These are phyloP conservation scores for Cydia fagiglandana DNA, from an alignment of 1,140 invertebrate species.

Conservation along the genomic window DNA sequence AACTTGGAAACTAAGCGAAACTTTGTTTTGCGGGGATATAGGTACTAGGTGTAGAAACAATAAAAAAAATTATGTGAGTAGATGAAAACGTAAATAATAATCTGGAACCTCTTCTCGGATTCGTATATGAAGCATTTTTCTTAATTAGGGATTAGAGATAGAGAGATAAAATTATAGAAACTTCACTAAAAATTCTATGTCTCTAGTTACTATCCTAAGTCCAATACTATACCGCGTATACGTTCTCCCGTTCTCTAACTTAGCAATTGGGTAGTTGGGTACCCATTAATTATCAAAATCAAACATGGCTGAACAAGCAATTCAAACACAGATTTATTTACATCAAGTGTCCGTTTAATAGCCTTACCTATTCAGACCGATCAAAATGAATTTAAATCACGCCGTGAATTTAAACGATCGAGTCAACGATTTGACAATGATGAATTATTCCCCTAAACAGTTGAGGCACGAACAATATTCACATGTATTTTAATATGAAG, in stretches of 20 bases:
- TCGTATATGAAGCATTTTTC: too few species aligned
- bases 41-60: too few species aligned
- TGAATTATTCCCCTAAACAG: conserved; percentile 63
- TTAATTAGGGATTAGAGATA: too few species aligned
- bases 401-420: conserved; percentile 18
- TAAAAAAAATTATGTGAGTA: too few species aligned
- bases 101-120: too few species aligned
- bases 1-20: too few species aligned
- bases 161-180: too few species aligned
- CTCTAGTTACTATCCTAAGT: background rate
- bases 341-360: conserved; percentile 27
- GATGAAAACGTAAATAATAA: too few species aligned
- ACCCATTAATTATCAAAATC: background rate
- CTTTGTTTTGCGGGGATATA: too few species aligned
- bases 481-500: conserved; percentile 48
- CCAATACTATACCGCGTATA: background rate
- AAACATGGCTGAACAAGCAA: conserved; percentile 8
- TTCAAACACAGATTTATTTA: conserved; percentile 22
- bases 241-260: background rate
- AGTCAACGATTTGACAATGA: conserved; percentile 61
- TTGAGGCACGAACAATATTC: conserved; percentile 39
- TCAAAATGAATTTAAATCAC: conserved; percentile 31
- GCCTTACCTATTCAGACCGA: conserved; percentile 27
- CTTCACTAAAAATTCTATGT: too few species aligned
- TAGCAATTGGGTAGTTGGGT: background rate